Evolutionary conservation across 2,113 vertebrate genomes (phyloP), one percentile per base, ranked within the genome.

Genomic region (Rhombomys opimus): DNA sequence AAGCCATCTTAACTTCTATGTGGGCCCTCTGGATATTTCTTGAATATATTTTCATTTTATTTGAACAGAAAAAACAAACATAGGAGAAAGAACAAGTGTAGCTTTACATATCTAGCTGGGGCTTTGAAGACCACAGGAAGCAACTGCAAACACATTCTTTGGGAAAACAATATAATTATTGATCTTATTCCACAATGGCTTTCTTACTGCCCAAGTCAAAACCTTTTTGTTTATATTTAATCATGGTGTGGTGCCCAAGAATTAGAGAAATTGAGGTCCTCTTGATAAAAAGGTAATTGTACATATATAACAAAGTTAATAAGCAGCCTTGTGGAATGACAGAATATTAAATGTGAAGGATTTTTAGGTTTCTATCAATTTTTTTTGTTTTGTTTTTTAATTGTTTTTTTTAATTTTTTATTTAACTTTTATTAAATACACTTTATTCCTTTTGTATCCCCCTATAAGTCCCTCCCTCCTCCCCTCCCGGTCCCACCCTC

Each of bases 291-390:
- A 98, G 89, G 94, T 97, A 97, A 97, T 96, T 98, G 91, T 96
- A 93, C 89, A 67, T 94, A 95, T 76, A 97, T 96, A 97, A 98
- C 96, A 98, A 97, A 98, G 91, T 92, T 97, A 97, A 98, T 98
- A 96, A 46, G 76, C 98, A 89, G 95, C 68, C 91, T 97, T 97
- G 96, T 81, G 97, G 97, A 98, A 96, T 98, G 97, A 96, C 87
- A 98, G 95, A 95, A 97, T 98, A 97, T 98, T 97, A 98, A 98
- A 97, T 97, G 96, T 97, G 94, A 93, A 89, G 94, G 97, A 98
- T 96, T 98, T 93, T 97, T 91, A 73, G 96, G 97, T 98, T 97
- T 96, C 96, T 98, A 97, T 73, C 59, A 97, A 96, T 96, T 89
- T 97, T 98, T 96, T n/a, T n/a, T n/a, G n/a, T n/a, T n/a, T n/a